Base-by-base conservation (phyloP, 2,888 invertebrate genomes). In the Diloba caeruleocephala region DNA sequence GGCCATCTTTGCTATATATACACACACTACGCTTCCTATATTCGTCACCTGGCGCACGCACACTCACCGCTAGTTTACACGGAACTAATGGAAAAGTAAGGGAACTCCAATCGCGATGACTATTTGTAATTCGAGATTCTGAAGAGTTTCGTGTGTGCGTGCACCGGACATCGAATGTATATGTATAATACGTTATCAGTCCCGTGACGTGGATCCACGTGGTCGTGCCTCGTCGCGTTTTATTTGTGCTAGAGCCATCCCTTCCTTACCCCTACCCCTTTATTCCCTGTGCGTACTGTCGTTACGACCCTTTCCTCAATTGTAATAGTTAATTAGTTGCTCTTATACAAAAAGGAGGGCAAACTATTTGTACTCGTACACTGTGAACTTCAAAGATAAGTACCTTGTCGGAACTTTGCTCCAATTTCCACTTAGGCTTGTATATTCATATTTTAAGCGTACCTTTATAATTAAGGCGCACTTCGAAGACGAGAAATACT, bases 201-300 rank as follows among this genome's bases (percentile, higher is more conserved):
- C 7, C n/a, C 4, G n/a, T 21, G 8, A 8, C 9, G 17, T n/a
- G 37, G 10, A 17, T 34, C 45, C 50, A 53, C 36, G 38, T 34
- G n/a, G n/a, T n/a, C 52, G 2, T 9, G 3, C n/a, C 7, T 23
- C 9, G 26, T 12, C 28, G 10, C 19, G 13, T 63, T 70, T 71
- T 66, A 65, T 70, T 69, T 71, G 63, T 66, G 48, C 44, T 55
- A 45, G 21, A 41, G n/a, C n/a, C n/a, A n/a, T n/a, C n/a, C n/a
- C n/a, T n/a, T n/a, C n/a, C n/a, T n/a, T n/a, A n/a, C 41, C 51
- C 58, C 62, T 45, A 51, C 13, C 23, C 29, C 17, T 34, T n/a
- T n/a, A 12, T 43, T 51, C 48, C 28, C 32, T 9, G 34, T 37
- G 13, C 28, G 29, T 13, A 36, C 21, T 46, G 32, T n/a, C 8